These are phyloP conservation scores for Tachuris rubrigastra DNA, from an alignment of 2,113 vertebrate genomes.

Conservation along the genomic window DNA sequence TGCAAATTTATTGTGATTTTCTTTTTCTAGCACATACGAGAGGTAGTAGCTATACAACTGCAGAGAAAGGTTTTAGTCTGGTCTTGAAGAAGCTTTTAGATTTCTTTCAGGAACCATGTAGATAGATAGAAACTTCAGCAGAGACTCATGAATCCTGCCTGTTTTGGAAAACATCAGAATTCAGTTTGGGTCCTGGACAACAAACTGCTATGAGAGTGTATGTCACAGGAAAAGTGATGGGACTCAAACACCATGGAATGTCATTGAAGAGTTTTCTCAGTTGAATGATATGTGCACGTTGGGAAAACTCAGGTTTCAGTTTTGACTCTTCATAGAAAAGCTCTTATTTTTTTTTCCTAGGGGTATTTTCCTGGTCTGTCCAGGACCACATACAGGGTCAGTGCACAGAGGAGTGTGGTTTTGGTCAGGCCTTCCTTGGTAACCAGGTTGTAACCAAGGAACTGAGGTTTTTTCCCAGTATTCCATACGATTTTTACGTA, in stretches of 20 bases:
- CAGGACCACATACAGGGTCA: neutral
- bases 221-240: neutral
- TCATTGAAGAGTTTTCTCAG: neutral
- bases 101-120: neutral
- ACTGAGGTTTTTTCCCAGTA: too few relatives aligned
- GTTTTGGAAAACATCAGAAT: neutral
- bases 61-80: neutral
- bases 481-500: too few relatives aligned
- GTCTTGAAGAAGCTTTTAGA: neutral
- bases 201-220: neutral
- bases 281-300: neutral
- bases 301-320: neutral
- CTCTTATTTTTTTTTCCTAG: neutral
- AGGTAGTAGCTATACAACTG: neutral
- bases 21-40: neutral
- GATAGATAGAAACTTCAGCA: neutral
- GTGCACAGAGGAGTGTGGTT: neutral
- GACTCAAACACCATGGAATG: neutral
- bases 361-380: neutral
- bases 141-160: neutral
- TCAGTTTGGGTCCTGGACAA: neutral
- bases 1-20: neutral
- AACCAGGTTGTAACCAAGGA: too few relatives aligned
- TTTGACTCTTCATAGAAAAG: neutral
- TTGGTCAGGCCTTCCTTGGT: too few relatives aligned